Base-by-base conservation (phyloP, 2,113 vertebrate genomes). In the Eurypyga helias region DNA sequence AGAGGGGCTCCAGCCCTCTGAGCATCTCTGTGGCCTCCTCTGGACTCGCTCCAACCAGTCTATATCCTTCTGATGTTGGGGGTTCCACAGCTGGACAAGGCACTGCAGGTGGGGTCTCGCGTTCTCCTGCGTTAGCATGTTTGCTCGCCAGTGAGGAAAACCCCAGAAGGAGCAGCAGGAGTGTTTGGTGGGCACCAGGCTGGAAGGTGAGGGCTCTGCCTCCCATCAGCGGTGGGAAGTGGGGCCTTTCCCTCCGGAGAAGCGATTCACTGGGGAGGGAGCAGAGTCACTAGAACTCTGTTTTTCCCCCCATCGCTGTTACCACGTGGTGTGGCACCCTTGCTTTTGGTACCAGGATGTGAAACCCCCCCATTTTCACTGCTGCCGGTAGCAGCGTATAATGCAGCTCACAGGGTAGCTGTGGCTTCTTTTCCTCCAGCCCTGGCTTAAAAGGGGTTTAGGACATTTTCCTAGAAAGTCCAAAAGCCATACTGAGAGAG, bases 231-330 rank as follows among this genome's bases (percentile, higher is more conserved):
- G 10, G 38, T 26, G 46, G 28, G 17, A 58, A 38, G 2, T 4
- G 25, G 49, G 21, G 38, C 0, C 0, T 24, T 71, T 17, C 48
- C 52, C 29, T 23, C 0, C 6, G 45, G 38, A 54, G 25, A 12
- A 61, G 31, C 8, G 52, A 72, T 64, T 64, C 55, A 16, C 9
- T 19, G 26, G 10, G 58, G 24, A 52, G 33, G 33, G 52, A 49
- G n/a, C 8, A 51, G 25, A 67, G 26, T 33, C 48, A 7, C 25
- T 38, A 31, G 48, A 43, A 8, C 29, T 76, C 75, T 7, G 5
- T 54, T 88, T 93, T 19, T 34, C 15, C 77, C 49, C 26, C 29
- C n/a, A n/a, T 70, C 36, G 4, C 31, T 25, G 72, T 10, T 43
- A 17, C 29, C 28, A 4, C 38, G 58, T 16, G 1, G 9, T 54